phyloP scores from a whole-genome alignment of 2,888 invertebrate genomes.

The Phasia obesa region DNA sequence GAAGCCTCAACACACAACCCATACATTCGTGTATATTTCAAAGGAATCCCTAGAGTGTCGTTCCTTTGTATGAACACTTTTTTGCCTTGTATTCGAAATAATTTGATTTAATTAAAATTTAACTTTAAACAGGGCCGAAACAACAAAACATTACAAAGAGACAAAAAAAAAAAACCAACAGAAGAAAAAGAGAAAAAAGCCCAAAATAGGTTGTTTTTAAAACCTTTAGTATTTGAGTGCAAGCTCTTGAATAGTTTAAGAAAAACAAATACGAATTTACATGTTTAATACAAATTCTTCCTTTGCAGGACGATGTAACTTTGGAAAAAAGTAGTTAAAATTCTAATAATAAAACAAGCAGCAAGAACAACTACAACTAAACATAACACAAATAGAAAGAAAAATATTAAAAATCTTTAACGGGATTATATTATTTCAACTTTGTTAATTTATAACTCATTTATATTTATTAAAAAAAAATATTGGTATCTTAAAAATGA shows the following conservation, averaged over 20 bases:
- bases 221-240: slow-evolving; percentile 17
- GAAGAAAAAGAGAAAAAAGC: slow-evolving; percentile 13
- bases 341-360: background rate
- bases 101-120: slow-evolving; percentile 73
- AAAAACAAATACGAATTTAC: slow-evolving; percentile 53
- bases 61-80: slow-evolving; percentile 62
- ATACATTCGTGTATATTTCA: background rate
- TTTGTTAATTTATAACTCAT: too few species aligned
- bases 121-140: slow-evolving; percentile 63
- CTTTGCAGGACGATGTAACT: background rate
- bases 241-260: background rate
- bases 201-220: slow-evolving; percentile 12
- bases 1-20: background rate
- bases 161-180: slow-evolving; percentile 1
- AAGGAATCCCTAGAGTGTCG: slow-evolving; percentile 76
- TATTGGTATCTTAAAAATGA: too few species aligned
- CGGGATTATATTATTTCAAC: too few species aligned
- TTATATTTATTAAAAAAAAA: too few species aligned
- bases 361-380: too few species aligned
- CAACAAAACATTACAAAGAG: slow-evolving; percentile 31
- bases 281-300: slow-evolving; percentile 46
- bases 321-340: too few species aligned
- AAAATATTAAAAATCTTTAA: too few species aligned
- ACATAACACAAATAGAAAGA: too few species aligned
- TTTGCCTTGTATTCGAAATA: slow-evolving; percentile 67